Evolutionary conservation across 2,113 vertebrate species (phyloP), one percentile per base, ranked within the genome.

Genomic region (Scartelaos histophorus): DNA sequence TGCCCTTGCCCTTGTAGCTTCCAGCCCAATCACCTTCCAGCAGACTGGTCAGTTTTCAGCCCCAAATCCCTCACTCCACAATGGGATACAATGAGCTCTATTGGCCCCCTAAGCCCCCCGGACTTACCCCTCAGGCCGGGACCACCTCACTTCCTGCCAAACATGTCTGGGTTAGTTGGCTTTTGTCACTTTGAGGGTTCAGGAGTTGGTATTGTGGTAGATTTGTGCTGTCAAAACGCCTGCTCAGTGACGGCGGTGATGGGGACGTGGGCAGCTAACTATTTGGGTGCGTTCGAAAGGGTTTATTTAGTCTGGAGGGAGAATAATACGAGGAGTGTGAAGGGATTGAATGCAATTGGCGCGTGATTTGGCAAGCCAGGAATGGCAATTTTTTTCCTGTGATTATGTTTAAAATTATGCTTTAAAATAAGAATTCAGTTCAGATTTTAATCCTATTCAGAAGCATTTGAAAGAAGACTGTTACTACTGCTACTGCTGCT

Each of bases 121-220:
- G 91, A 91, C 95, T 93, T 85, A 90, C 87, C 66, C 88, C 91
- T 82, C 89, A 80, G 85, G 90, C 89, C 90, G 69, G 93, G 83
- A 91, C 90, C 89, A 80, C 92, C 64, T 92, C 78, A 93, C 94
- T 97, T 97, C 95, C 96, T 97, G 95, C 95, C 96, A 92, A 97
- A 95, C 95, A 94, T 3, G 38, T 13, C 38, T 45, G 74, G 60
- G 68, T 72, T 78, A 69, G 71, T 69, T 17, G 67, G 66, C 66
- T 64, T 46, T 68, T 9, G 80, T 72, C 84, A 12, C 73, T 82
- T 61, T 1, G 76, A 74, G 93, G 93, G 92, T 94, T 95, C 94
- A 94, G 93, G 78, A 1, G 65, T 71, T 67, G 77, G 81, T 84
- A 95, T 97, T 97, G 95, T 96, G 83, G 93, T 93, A 94, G 94